These are phyloP conservation scores for Aptenodytes patagonicus DNA, from an alignment of 2,113 vertebrate genomes.

Conservation along the genomic window DNA sequence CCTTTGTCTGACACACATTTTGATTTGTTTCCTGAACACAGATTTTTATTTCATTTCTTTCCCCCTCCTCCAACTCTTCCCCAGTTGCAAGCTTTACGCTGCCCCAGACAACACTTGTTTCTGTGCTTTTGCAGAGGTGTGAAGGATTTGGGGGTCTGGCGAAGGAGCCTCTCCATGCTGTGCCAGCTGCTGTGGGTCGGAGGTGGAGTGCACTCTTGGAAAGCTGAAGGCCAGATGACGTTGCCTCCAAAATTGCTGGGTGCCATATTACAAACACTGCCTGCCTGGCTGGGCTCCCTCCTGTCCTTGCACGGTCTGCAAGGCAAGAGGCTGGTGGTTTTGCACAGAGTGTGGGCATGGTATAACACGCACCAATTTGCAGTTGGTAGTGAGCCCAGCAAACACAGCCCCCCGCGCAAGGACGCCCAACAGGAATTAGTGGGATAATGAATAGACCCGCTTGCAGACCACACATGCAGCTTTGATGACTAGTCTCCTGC, in stretches of 20 bases:
- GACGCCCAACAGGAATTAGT: not conserved
- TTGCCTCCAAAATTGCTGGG: not conserved
- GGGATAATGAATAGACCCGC: not conserved
- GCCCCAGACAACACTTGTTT: not conserved
- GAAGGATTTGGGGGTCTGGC: not conserved
- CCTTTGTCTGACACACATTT: not conserved
- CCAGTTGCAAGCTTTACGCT: not conserved
- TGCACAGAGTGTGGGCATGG: not conserved
- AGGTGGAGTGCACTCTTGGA: not conserved
- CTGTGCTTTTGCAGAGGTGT: not conserved
- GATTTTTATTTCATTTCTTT: not conserved
- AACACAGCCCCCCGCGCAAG: fast-evolving
- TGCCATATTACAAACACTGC: not conserved
- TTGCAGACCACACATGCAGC: not conserved
- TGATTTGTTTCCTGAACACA: not conserved
- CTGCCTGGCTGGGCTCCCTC: not conserved
- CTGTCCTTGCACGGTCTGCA: fast-evolving
- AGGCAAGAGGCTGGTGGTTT: not conserved
- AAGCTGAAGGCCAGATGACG: not conserved
- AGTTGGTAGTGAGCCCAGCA: not conserved
- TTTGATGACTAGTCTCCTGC: not conserved
- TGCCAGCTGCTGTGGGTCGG: not conserved
- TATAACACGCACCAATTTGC: fast-evolving
- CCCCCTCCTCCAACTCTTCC: not conserved
- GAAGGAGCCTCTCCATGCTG: not conserved